phyloP scores from a whole-genome alignment of 2,888 invertebrate species.

The Cylindroiulus punctatus region DNA sequence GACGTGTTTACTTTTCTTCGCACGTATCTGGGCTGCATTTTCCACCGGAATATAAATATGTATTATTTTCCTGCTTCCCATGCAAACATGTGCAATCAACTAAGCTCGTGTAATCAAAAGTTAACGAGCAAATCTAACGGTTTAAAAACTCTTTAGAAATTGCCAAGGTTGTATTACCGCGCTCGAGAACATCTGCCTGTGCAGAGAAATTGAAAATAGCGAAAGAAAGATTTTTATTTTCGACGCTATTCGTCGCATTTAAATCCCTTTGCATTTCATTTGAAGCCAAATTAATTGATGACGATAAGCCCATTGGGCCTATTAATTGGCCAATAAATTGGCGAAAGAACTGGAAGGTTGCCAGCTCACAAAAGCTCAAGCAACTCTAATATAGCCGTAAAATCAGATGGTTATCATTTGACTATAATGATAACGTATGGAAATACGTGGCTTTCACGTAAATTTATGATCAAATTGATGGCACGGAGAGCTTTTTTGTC shows the following conservation, averaged over 20 bases:
- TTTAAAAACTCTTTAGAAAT: constrained; percentile 26
- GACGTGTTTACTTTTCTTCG: background rate
- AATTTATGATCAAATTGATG: background rate
- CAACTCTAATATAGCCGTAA: background rate
- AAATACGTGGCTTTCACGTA: background rate
- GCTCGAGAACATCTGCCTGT: background rate
- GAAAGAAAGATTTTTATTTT: background rate
- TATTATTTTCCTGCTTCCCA: constrained; percentile 7
- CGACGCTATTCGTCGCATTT: background rate
- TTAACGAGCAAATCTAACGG: constrained; percentile 27
- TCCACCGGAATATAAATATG: constrained; percentile 1
- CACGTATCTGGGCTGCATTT: background rate
- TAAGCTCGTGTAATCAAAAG: constrained; percentile 21
- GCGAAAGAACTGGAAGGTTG: background rate
- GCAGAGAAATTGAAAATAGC: background rate
- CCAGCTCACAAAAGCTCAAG: background rate
- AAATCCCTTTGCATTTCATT: constrained; percentile 20
- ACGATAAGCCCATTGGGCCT: background rate
- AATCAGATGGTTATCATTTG: background rate
- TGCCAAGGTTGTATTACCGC: background rate
- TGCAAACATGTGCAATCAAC: background rate
- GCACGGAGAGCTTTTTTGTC: background rate
- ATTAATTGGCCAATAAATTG: constrained; percentile 21
- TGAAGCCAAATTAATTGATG: constrained; percentile 5
- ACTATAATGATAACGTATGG: background rate